Base-by-base conservation (phyloP, 2,888 invertebrate genomes). In the Stramonita haemastoma region DNA sequence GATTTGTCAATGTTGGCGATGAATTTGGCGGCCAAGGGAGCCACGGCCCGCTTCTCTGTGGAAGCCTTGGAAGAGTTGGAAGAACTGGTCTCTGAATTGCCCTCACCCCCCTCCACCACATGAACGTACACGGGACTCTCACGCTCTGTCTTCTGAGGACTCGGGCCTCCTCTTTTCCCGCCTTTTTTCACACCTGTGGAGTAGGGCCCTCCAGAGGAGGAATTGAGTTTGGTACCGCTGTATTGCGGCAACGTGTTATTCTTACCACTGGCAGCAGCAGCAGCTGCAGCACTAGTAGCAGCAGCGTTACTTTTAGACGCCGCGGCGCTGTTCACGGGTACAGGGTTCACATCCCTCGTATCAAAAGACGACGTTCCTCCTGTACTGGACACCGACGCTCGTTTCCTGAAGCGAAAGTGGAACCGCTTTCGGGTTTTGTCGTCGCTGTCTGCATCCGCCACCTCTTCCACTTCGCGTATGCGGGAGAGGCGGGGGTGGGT, bases 381-480 rank as follows among this genome's bases (percentile, higher is more conserved):
- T 22, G 73, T 73, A 32, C 89, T 89, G 89, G 89, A 83, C 19
- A 84, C 73, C 0, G 89, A 70, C 0, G 85, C 46, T 15, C 77
- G 89, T 29, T 85, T 83, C 29, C 85, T 36, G 56, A 32, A 56
- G 19, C 70, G 85, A 34, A 89, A 89, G 56, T 85, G 89, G n/a
- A 85, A 85, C 19, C 85, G 73, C 56, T 17, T 81, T 11, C 29
- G n/a, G 0, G 32, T 32, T 46, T 83, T 89, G 29, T 84, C 73
- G 85, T 84, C 66, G 0, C 19, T 6, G 4, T 88, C 88, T 1
- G 17, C 77, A 56, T 89, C 87, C n/a, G 89, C 87, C 13, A 87
- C 70, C n/a, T 88, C 89, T 77, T 90, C 90, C 83, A 90, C 90
- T 79, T 90, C 90, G 90, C 90, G 83, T 90, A 90, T 0, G 89